A percentile compares a stretch with the other conserved stretches of the same genome.
Conservation (phyloP, 2,113 vertebrate genomes). For the Antigone vipio region DNA sequence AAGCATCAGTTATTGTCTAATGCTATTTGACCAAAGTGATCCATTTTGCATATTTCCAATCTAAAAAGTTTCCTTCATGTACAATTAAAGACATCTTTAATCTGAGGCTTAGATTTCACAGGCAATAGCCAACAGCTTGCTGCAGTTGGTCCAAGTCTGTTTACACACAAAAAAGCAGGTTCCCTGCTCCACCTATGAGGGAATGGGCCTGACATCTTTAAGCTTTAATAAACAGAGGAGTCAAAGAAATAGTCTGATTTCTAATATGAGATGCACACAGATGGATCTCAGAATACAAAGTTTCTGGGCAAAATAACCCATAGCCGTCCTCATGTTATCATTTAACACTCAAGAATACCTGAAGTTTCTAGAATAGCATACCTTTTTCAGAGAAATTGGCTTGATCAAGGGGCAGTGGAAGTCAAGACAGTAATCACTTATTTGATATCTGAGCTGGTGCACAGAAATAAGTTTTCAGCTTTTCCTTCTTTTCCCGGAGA, state of each 20-base stretch:
- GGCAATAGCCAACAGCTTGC: background rate
- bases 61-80: background rate
- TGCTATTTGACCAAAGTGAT: background rate
- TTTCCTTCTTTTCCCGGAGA: background rate
- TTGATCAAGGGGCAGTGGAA: background rate
- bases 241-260: background rate
- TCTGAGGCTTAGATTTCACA: background rate
- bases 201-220: rapidly evolving
- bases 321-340: background rate
- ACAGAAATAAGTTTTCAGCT: background rate
- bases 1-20: background rate
- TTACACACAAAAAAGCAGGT: background rate
- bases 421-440: background rate
- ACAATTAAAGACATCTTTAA: background rate
- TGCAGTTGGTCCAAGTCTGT: background rate
- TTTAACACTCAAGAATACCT: background rate
- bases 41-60: background rate
- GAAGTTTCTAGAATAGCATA: background rate
- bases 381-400: background rate
- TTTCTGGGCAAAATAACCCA: background rate
- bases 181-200: background rate
- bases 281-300: background rate
- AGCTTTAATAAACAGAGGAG: background rate
- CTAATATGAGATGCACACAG: background rate
- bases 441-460: background rate